phyloP scores from a whole-genome alignment of 2,888 invertebrate genomes.

The Gastrophysa polygoni region DNA sequence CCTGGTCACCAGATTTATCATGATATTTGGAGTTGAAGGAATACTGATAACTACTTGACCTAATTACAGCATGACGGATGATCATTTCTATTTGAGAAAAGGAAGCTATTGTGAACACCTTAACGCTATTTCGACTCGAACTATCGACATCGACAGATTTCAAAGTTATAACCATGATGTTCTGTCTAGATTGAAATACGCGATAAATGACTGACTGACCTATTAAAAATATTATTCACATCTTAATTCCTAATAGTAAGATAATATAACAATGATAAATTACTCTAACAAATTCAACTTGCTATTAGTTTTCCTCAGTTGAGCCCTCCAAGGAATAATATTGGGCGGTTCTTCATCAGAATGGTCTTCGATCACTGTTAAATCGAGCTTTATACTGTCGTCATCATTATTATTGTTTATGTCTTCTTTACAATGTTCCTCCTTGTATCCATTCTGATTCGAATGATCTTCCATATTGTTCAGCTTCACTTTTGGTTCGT shows the following conservation, averaged over 20 bases:
- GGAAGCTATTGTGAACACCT: too few species aligned
- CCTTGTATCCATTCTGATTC: slow-evolving; percentile 51
- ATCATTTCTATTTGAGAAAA: too few species aligned
- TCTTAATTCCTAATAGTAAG: neutral
- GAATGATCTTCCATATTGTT: slow-evolving; percentile 53
- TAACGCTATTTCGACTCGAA: too few species aligned
- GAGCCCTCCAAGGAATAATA: slow-evolving; percentile 89
- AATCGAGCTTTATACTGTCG: slow-evolving; percentile 50
- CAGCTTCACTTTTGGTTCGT: slow-evolving; percentile 63
- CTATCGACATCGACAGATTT: too few species aligned
- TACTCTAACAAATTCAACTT: slow-evolving; percentile 81
- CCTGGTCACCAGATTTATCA: too few species aligned
- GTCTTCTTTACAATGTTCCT: slow-evolving; percentile 12
- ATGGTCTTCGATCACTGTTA: slow-evolving; percentile 44
- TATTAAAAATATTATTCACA: neutral
- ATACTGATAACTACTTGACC: too few species aligned
- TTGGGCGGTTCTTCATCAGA: slow-evolving; percentile 62
- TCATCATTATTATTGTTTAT: slow-evolving; percentile 55
- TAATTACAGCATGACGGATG: too few species aligned
- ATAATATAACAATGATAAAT: neutral
- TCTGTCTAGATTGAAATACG: too few species aligned
- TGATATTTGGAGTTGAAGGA: too few species aligned
- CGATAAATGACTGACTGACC: too few species aligned
- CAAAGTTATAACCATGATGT: too few species aligned
- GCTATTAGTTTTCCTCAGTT: slow-evolving; percentile 88